Percentiles rank a stretch among this genome's conserved stretches.
Evolutionary conservation across 2,113 vertebrate species (phyloP).

Genomic region (Spea multiplicata): DNA sequence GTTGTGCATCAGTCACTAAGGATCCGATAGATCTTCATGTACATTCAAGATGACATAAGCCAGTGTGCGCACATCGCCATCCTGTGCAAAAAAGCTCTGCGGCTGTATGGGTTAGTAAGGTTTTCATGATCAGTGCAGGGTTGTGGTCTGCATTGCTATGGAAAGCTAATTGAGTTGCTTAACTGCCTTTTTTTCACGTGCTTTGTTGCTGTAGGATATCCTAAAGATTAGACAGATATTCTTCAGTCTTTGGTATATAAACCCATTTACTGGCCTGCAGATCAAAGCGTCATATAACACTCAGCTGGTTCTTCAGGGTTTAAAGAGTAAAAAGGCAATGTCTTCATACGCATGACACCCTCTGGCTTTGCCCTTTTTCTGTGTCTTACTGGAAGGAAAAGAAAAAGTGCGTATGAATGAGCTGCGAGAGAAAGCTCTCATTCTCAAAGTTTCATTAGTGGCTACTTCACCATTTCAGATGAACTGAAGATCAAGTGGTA

Average conservation of each 20-base stretch:
- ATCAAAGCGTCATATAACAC: too few species aligned
- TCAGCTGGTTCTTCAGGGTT: background rate
- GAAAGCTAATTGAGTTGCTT: background rate
- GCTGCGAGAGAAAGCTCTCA: too few species aligned
- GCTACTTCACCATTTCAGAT: too few species aligned
- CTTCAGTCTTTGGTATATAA: slow-evolving; percentile 32
- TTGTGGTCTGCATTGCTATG: slow-evolving; percentile 8
- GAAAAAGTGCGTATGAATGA: background rate
- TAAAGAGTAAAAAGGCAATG: slow-evolving; percentile 7
- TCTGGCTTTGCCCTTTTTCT: background rate
- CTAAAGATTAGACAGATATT: background rate
- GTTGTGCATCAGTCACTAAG: background rate
- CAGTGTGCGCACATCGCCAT: slow-evolving; percentile 12
- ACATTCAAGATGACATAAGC: slow-evolving; percentile 40
- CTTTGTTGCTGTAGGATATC: slow-evolving; percentile 23
- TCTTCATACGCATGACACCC: slow-evolving; percentile 7
- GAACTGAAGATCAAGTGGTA: too few species aligned
- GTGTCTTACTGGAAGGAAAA: background rate
- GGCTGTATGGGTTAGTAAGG: slow-evolving; percentile 22
- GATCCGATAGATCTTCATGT: slow-evolving; percentile 9
- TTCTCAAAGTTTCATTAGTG: too few species aligned
- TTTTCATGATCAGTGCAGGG: background rate
- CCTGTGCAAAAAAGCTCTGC: background rate
- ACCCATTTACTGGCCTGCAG: background rate
- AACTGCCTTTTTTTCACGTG: slow-evolving; percentile 1